Evolutionary conservation across 2,113 vertebrate species (phyloP), one percentile per base, ranked within the genome.

Genomic region (Hippocampus zosterae): DNA sequence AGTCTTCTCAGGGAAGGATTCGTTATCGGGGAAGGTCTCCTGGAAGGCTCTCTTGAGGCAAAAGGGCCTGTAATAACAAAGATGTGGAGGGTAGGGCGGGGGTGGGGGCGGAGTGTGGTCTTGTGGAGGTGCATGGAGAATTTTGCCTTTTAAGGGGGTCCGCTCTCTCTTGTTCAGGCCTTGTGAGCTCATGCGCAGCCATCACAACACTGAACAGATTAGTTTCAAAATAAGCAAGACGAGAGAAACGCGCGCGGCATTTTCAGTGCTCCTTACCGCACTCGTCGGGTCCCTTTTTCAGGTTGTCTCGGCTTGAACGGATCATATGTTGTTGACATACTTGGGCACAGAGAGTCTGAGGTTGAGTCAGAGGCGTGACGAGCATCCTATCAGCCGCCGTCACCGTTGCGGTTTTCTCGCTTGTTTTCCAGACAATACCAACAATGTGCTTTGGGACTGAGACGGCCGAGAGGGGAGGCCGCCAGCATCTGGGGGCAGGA

Each of bases 131-230:
- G 52, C 61, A 77, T 85, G 82, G 90, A 89, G 90, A 93, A 92
- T 90, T 33, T 92, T 83, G 80, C 88, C 88, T 92, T 91, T 90
- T 90, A 91, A 86, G 88, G 90, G 63, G 91, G 89, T 85, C 82
- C 79, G n/a, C 76, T 79, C 77, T 81, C 83, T 70, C 75, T 84
- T 76, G 37, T 85, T 73, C 76, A 83, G 85, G 80, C 52, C 80
- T 71, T 62, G 75, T 42, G 76, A 84, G 80, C 71, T 67, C 59
- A 55, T 27, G 75, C 41, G 21, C 44, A 61, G 63, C 77, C 46
- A 76, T 76, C 70, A 76, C 81, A 78, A 74, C 71, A 77, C 67
- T 70, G 53, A 2, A 33, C 74, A 69, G 70, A 84, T 52, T 72
- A 72, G 62, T 80, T 81, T 85, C 75, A 88, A 86, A 84, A 79